These are phyloP conservation scores for Poecilia velifera DNA, from an alignment of 2,797 vertebrate genomes.

Conservation along the genomic window DNA sequence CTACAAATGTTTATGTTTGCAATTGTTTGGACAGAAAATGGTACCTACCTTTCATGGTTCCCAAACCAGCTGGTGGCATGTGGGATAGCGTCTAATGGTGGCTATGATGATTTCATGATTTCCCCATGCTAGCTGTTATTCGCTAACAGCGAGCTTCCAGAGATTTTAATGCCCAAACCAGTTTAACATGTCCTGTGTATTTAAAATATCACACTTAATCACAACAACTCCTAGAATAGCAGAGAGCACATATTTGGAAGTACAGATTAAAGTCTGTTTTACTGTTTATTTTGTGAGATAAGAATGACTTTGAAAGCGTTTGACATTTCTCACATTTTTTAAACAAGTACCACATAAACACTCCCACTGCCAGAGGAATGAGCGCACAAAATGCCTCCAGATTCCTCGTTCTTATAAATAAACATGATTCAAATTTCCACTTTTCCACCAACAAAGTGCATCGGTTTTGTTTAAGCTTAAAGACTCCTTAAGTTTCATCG, in stretches of 20 bases:
- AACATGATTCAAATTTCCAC: not conserved
- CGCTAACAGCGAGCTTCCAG: no score
- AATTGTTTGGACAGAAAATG: not conserved
- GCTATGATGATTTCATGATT: no score
- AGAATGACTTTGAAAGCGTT: not conserved
- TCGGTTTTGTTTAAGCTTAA: not conserved
- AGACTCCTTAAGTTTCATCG: no score
- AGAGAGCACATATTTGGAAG: not conserved
- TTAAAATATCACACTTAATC: not conserved
- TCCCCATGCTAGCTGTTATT: no score
- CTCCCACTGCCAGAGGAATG: not conserved
- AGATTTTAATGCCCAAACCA: not conserved
- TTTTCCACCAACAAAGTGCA: not conserved
- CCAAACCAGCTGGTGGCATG: no score
- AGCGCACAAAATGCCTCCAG: not conserved
- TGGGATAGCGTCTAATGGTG: no score
- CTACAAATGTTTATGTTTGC: not conserved
- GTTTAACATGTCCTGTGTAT: not conserved
- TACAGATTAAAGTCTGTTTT: not conserved
- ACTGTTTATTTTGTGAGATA: slow-evolving; percentile 1
- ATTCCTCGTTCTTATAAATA: not conserved
- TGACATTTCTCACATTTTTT: not conserved
- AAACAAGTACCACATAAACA: not conserved
- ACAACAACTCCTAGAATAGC: not conserved
- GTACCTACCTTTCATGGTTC: no score